phyloP scores from a whole-genome alignment of 2,797 vertebrate genomes.

The Enteromius radiatus region DNA sequence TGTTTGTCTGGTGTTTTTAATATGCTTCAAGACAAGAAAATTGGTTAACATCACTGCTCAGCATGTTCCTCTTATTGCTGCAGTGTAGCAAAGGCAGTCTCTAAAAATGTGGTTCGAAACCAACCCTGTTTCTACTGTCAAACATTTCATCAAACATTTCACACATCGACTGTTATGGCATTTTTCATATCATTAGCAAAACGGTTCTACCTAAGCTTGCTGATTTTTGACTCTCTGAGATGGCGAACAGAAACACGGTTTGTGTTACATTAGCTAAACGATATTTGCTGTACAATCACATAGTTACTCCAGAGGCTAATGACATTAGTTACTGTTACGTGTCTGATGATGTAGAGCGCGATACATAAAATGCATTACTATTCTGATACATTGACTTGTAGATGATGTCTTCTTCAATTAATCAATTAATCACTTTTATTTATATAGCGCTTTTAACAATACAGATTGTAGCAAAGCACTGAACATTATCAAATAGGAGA shows the following conservation, averaged over 20 bases:
- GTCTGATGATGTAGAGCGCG: not conserved
- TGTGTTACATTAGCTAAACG: not conserved
- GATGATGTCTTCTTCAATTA: not conserved
- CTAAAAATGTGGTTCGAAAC: not conserved
- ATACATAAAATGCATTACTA: not conserved
- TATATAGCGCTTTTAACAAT: no score
- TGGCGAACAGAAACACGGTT: not conserved
- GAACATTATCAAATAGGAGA: no score
- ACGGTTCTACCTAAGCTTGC: not conserved
- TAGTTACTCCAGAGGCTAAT: not conserved
- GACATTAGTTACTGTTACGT: not conserved
- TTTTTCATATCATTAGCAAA: slow-evolving; percentile 1
- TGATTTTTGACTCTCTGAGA: not conserved
- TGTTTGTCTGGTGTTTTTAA: not conserved
- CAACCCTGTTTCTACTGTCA: not conserved
- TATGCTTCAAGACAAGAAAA: not conserved
- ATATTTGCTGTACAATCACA: not conserved
- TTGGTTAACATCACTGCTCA: not conserved
- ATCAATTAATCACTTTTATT: no score
- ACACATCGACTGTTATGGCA: not conserved
- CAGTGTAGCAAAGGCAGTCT: not conserved
- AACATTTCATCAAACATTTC: not conserved
- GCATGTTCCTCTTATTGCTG: not conserved
- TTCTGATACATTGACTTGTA: not conserved
- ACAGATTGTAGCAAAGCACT: no score